These are phyloP conservation scores for Parnassius smintheus DNA, from an alignment of 2,888 invertebrate genomes.

Conservation along the genomic window DNA sequence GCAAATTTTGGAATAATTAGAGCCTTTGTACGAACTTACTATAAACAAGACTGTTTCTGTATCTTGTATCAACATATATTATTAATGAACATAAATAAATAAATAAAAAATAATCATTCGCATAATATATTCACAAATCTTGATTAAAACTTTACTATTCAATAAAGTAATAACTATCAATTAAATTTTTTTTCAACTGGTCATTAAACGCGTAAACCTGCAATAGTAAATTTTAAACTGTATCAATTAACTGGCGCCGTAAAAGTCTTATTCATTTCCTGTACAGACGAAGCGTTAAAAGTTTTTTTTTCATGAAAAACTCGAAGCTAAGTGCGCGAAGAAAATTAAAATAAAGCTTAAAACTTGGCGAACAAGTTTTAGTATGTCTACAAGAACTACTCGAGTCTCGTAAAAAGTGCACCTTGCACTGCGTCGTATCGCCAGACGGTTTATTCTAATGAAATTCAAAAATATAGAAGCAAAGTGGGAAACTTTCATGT, in stretches of 20 bases:
- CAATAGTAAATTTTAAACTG: conserved; percentile 23
- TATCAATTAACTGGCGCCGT: conserved; percentile 42
- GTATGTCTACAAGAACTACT: conserved; percentile 57
- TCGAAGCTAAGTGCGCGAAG: conserved; percentile 46
- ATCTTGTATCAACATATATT: too few species aligned
- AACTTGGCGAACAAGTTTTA: conserved; percentile 70
- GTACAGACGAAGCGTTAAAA: conserved; percentile 60
- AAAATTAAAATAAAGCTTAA: conserved; percentile 78
- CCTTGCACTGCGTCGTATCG: conserved; percentile 55
- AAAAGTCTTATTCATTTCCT: conserved; percentile 59
- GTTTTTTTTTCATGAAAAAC: conserved; percentile 52
- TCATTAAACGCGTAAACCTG: conserved; percentile 13
- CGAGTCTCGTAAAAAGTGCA: conserved; percentile 61
- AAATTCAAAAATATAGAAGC: conserved; percentile 41
- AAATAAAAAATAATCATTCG: too few species aligned
- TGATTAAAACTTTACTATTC: not conserved
- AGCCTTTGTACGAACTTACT: too few species aligned
- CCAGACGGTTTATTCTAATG: conserved; percentile 55
- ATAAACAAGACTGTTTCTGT: too few species aligned
- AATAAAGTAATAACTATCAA: not conserved
- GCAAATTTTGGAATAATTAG: too few species aligned
- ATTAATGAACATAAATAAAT: too few species aligned
- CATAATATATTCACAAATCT: not conserved
- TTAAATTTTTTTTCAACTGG: conserved; percentile 11
- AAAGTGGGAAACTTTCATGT: conserved; percentile 37